A percentile compares a stretch with the other conserved stretches of the same genome.
phyloP scores from a whole-genome alignment of 2,888 invertebrate genomes.

The Scaptodrosophila latifasciaeformis region DNA sequence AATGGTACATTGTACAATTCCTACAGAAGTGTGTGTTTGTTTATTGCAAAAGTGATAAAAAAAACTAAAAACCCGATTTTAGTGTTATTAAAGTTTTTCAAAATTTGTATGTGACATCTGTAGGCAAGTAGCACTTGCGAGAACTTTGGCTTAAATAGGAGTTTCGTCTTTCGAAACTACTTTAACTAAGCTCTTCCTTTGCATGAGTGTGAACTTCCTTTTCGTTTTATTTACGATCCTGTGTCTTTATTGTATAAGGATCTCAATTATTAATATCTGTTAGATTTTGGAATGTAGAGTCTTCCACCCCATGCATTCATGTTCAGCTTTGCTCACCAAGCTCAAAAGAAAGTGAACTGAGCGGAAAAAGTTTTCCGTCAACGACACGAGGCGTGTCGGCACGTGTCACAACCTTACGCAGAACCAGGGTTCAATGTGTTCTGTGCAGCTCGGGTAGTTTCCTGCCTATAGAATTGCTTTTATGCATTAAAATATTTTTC shows the following conservation, averaged over 20 bases:
- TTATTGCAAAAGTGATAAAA: too few species aligned
- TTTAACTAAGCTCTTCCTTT: slow-evolving; percentile 14
- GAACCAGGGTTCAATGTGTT: slow-evolving; percentile 21
- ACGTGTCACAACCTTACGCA: slow-evolving; percentile 36
- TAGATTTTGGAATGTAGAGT: too few species aligned
- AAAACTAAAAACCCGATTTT: too few species aligned
- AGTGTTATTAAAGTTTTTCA: too few species aligned
- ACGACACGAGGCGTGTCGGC: slow-evolving; percentile 29
- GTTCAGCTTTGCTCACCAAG: not conserved
- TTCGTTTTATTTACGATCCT: too few species aligned
- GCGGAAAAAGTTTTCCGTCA: slow-evolving; percentile 38
- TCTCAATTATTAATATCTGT: slow-evolving; percentile 33
- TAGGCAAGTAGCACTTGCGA: not conserved
- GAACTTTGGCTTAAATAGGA: not conserved
- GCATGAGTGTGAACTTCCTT: slow-evolving; percentile 13
- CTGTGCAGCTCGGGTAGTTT: slow-evolving; percentile 35
- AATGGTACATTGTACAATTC: not conserved
- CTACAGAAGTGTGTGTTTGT: too few species aligned
- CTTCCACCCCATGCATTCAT: not conserved
- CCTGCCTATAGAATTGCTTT: slow-evolving; percentile 45
- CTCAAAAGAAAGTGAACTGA: not conserved
- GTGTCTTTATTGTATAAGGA: too few species aligned
- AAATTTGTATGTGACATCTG: not conserved
- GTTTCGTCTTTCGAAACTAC: not conserved
- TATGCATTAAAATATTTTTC: slow-evolving; percentile 25